These are phyloP conservation scores for Pangasius larnaudii DNA, from an alignment of 2,797 vertebrate genomes.

Conservation along the genomic window DNA sequence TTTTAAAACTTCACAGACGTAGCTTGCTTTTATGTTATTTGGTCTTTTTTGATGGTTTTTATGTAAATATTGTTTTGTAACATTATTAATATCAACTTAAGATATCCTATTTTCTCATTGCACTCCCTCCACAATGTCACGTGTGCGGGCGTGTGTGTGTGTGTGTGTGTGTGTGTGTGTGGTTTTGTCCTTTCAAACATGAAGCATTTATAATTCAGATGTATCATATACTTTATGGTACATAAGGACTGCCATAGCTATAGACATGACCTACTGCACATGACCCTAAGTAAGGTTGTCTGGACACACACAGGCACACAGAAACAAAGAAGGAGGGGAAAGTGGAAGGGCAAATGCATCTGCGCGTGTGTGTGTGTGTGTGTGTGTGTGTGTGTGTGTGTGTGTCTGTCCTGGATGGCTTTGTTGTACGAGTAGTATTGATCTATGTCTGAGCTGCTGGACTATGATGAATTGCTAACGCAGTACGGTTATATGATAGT, in stretches of 20 bases:
- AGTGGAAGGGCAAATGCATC: background rate
- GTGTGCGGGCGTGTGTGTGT: too few species aligned
- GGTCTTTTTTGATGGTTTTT: background rate
- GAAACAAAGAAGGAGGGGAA: background rate
- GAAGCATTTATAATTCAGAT: background rate
- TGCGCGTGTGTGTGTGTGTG: background rate
- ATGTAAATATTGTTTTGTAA: background rate
- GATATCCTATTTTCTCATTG: background rate
- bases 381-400: slow-evolving; percentile 12
- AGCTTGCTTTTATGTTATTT: background rate
- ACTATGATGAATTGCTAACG: slow-evolving; percentile 43
- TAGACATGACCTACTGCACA: background rate
- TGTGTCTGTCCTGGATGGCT: slow-evolving; percentile 6
- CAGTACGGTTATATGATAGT: slow-evolving; percentile 11
- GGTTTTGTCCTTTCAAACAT: background rate
- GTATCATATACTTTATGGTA: background rate
- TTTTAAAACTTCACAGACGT: background rate
- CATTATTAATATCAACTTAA: background rate
- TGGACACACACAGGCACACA: background rate
- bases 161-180: too few species aligned
- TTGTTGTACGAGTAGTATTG: slow-evolving; percentile 50
- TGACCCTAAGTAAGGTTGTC: background rate
- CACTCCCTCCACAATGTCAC: background rate
- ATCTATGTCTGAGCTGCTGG: slow-evolving; percentile 41
- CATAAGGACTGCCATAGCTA: background rate